A percentile compares a stretch with the other conserved stretches of the same genome.
These are phyloP conservation scores for Hydropotes inermis DNA, from an alignment of 2,113 vertebrate genomes.

Conservation along the genomic window DNA sequence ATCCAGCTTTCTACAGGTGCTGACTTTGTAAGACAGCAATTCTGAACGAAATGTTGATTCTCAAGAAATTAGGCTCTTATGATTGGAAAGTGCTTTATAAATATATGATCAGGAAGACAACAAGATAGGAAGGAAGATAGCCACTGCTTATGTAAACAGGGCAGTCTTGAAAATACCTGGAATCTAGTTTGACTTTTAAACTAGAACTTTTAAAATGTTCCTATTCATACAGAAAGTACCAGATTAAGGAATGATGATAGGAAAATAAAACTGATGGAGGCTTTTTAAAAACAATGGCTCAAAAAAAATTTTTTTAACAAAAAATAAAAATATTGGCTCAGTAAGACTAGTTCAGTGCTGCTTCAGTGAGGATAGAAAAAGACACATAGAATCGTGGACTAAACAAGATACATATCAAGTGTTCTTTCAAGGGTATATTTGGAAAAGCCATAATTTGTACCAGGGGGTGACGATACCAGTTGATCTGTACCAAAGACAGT, in stretches of 20 bases:
- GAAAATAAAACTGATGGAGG: neutral
- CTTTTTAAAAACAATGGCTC: neutral
- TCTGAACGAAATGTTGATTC: neutral
- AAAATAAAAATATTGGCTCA: neutral
- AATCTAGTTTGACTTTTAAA: neutral
- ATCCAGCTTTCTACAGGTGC: neutral
- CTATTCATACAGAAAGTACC: neutral
- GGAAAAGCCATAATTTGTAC: neutral
- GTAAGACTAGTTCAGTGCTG: neutral
- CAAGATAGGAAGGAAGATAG: neutral
- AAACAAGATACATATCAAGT: neutral
- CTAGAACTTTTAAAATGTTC: conserved; percentile 17
- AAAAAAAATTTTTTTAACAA: too few species aligned
- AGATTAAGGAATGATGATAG: neutral
- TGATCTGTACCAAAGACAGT: neutral
- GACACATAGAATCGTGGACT: neutral
- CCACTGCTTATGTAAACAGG: neutral
- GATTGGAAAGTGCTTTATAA: neutral
- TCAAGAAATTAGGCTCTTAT: neutral
- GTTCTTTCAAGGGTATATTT: neutral
- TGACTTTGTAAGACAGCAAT: neutral
- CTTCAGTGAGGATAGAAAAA: neutral
- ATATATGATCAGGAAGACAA: neutral
- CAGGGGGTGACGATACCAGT: neutral
- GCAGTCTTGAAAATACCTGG: neutral